Evolutionary conservation across 2,888 invertebrate genomes (phyloP).

Genomic region (Pantelozetes paolii): DNA sequence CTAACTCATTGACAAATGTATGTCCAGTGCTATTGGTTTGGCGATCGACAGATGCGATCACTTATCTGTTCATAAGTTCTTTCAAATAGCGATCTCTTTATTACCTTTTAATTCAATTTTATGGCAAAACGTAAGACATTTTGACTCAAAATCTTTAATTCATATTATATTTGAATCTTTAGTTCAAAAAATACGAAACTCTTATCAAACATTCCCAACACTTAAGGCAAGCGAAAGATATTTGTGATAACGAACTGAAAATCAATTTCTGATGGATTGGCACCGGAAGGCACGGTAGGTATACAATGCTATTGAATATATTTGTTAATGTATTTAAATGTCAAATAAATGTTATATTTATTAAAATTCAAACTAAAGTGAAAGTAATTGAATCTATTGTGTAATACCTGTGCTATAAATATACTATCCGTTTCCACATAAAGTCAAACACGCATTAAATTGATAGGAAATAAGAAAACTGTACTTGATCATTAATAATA

Average conservation of each 20-base stretch:
- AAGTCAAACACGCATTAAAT: no score
- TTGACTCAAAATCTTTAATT: neutral
- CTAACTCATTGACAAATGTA: neutral
- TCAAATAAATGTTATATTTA: no score
- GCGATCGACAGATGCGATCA: conserved; percentile 41
- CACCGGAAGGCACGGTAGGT: no score
- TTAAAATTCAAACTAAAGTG: no score
- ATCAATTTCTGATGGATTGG: neutral
- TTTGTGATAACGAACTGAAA: conserved; percentile 29
- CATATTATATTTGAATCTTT: neutral
- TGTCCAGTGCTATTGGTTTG: conserved; percentile 36
- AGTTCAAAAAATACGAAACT: conserved; percentile 40
- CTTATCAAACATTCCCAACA: conserved; percentile 37
- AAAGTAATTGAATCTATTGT: no score
- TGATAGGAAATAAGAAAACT: no score
- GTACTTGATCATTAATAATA: no score
- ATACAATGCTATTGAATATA: no score
- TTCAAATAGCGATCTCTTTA: conserved; percentile 39
- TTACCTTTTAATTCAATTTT: conserved; percentile 36
- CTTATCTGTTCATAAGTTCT: conserved; percentile 40
- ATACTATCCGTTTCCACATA: no score
- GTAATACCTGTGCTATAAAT: no score
- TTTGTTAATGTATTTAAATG: no score
- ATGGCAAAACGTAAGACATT: conserved; percentile 41
- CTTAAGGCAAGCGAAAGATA: conserved; percentile 16